Percentiles rank a stretch among this genome's conserved stretches.
phyloP scores from a whole-genome alignment of 2,797 vertebrate genomes.

The Neomorphus geoffroyi region DNA sequence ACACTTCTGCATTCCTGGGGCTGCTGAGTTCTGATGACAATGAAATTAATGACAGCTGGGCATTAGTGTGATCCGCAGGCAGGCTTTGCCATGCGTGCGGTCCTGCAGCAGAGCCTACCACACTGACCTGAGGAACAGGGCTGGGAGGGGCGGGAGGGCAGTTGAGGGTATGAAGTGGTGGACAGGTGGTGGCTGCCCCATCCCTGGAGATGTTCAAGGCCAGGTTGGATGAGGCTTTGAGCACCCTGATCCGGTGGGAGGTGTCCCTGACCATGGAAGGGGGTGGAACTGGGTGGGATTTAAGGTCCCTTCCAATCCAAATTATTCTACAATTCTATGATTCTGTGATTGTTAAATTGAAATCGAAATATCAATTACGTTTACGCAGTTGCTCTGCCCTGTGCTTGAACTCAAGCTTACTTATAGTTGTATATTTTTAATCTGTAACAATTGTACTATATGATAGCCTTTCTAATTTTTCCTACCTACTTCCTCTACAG shows the following conservation, averaged over 20 bases:
- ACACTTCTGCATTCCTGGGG: neutral
- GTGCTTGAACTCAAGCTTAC: neutral
- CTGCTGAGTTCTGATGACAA: neutral
- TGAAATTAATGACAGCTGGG: neutral
- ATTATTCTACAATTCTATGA: too few species aligned
- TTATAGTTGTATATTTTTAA: neutral
- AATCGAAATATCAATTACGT: neutral
- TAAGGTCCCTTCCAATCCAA: too few species aligned
- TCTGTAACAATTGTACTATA: neutral
- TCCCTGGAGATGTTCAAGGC: too few species aligned
- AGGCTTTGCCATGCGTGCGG: accelerated
- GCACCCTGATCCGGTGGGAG: too few species aligned
- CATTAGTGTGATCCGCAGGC: neutral
- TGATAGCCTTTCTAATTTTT: neutral
- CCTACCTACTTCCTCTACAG: neutral
- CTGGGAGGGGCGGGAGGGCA: neutral
- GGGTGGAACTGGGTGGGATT: too few species aligned
- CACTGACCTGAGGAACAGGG: neutral
- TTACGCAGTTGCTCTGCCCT: neutral
- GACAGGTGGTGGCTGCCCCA: neutral
- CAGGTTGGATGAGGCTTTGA: too few species aligned
- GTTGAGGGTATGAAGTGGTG: accelerated
- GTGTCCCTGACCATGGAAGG: too few species aligned
- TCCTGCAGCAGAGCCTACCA: neutral
- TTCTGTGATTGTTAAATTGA: neutral